Percentiles rank a stretch among this genome's conserved stretches.
phyloP scores from a whole-genome alignment of 2,888 invertebrate species.

The Thyatira batis region DNA sequence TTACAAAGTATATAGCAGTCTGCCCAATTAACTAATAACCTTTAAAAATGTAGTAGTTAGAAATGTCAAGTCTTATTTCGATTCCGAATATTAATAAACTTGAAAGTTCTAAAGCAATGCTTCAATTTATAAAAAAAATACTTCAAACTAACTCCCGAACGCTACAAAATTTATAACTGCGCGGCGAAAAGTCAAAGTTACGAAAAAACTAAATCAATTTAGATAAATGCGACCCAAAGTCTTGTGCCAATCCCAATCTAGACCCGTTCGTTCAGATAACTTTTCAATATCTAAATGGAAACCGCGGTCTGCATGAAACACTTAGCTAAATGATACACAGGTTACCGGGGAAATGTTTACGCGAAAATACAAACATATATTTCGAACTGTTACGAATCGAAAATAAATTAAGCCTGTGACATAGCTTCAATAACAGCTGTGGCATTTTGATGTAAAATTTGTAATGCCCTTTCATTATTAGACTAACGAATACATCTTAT shows the following conservation, averaged over 20 bases:
- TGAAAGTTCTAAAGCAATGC: not conserved
- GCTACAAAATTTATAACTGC: not conserved
- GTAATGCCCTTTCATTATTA: not conserved
- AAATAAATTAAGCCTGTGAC: slow-evolving; percentile 20
- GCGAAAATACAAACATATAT: slow-evolving; percentile 17
- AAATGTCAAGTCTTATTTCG: too few relatives aligned
- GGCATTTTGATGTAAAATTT: slow-evolving; percentile 2
- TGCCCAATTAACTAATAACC: too few relatives aligned
- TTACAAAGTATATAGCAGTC: too few relatives aligned
- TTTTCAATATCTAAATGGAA: slow-evolving; percentile 70
- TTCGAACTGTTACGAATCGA: slow-evolving; percentile 10
- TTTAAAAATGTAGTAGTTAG: too few relatives aligned
- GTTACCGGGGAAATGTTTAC: slow-evolving; percentile 47
- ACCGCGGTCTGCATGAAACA: slow-evolving; percentile 58
- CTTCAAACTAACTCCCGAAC: not conserved
- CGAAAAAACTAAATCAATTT: slow-evolving; percentile 23
- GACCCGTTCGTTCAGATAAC: slow-evolving; percentile 41
- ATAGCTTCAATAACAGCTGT: slow-evolving; percentile 5
- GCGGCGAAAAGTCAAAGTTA: too few relatives aligned
- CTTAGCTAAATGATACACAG: slow-evolving; percentile 68
- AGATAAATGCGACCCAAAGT: slow-evolving; percentile 20
- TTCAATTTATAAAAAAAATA: not conserved
- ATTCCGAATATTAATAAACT: too few relatives aligned
- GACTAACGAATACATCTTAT: too few relatives aligned
- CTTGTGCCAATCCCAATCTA: slow-evolving; percentile 28